These are phyloP conservation scores for Microtus ochrogaster DNA, from an alignment of 2,113 vertebrate species.

Conservation along the genomic window DNA sequence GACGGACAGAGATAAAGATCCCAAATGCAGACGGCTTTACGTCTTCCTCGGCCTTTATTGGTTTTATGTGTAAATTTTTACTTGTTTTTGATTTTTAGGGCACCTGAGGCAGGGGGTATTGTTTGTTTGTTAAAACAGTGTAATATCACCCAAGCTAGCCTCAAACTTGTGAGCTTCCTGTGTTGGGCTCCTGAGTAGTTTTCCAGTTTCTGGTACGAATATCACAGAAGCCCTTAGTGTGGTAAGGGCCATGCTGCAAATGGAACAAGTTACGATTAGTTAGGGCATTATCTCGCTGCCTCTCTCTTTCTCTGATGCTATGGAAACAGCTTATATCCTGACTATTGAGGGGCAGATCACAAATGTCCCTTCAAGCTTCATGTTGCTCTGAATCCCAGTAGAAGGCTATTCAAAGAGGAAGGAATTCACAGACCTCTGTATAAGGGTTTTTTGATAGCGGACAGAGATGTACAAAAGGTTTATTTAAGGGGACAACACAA, in stretches of 20 bases:
- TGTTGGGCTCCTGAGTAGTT: neutral
- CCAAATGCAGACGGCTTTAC: neutral
- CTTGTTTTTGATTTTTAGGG: neutral
- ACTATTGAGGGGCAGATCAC: neutral
- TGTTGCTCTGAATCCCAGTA: constrained; percentile 36
- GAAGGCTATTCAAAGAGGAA: constrained; percentile 50
- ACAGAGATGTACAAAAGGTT: constrained; percentile 37
- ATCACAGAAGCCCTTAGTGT: constrained; percentile 39
- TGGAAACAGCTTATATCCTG: constrained; percentile 10
- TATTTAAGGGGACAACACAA: constrained; percentile 9
- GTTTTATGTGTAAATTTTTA: neutral
- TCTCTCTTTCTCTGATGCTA: constrained; percentile 31
- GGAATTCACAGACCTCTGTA: neutral
- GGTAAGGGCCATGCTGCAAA: constrained; percentile 9
- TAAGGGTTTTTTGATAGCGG: constrained; percentile 13
- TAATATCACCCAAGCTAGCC: neutral
- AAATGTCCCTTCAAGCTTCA: constrained; percentile 5
- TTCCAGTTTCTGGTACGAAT: constrained; percentile 42
- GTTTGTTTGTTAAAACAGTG: neutral
- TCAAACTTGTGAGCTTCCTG: neutral
- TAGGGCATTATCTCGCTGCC: neutral
- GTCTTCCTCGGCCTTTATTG: constrained; percentile 21
- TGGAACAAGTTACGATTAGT: constrained; percentile 47
- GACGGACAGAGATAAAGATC: constrained; percentile 6
- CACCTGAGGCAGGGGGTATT: neutral